A percentile compares a stretch with the other conserved stretches of the same genome.
Conservation (phyloP, 2,113 vertebrate species). For the Tyto alba region DNA sequence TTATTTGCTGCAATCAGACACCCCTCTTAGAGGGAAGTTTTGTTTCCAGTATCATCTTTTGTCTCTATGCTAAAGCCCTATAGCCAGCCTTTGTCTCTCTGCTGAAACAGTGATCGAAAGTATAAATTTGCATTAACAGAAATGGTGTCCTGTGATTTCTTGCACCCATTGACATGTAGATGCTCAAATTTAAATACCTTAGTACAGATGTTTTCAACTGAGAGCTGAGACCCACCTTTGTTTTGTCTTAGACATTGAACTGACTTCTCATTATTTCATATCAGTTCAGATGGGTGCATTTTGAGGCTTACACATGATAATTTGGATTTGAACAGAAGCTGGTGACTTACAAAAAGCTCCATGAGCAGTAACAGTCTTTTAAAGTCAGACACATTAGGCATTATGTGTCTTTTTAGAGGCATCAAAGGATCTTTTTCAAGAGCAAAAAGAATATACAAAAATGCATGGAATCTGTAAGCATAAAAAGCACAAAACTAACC, state of each 20-base stretch:
- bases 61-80: background rate
- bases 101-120: background rate
- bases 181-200: background rate
- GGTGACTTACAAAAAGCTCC: background rate
- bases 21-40: background rate
- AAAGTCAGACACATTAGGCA: background rate
- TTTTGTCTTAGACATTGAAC: background rate
- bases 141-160: background rate
- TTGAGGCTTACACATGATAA: background rate
- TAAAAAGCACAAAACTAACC: background rate
- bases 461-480: background rate
- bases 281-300: background rate
- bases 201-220: background rate
- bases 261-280: background rate
- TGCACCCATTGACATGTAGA: background rate
- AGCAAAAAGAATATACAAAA: background rate
- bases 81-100: background rate
- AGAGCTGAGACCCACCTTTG: background rate
- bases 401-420: background rate
- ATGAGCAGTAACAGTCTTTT: background rate
- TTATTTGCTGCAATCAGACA: background rate
- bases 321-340: background rate
- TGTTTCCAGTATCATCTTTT: background rate
- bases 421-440: background rate
- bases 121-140: background rate